Evolutionary conservation across 2,888 invertebrate genomes (phyloP).

Genomic region (Sepiola atlantica): DNA sequence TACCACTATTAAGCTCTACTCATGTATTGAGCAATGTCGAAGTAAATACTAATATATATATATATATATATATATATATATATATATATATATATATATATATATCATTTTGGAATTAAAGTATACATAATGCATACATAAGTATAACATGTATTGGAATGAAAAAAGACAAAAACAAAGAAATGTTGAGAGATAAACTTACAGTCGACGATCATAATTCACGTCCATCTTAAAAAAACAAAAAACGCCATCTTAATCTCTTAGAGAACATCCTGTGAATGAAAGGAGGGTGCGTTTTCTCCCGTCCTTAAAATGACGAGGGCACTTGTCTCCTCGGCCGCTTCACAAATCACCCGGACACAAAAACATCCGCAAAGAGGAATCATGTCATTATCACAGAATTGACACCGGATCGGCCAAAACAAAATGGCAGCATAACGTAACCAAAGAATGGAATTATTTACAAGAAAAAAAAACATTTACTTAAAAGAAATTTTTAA

Average conservation of each 20-base stretch:
- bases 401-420: background rate
- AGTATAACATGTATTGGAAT: no score
- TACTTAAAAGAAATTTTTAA: no score
- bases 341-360: background rate
- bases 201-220: background rate
- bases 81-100: background rate
- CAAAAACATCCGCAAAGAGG: constrained; percentile 5
- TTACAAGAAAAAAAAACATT: background rate
- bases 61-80: constrained; percentile 32
- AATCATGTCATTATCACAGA: background rate
- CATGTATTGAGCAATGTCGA: background rate
- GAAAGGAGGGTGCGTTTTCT: background rate
- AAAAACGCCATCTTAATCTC: background rate
- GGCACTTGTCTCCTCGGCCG: background rate
- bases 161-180: background rate
- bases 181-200: background rate
- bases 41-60: background rate
- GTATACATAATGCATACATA: background rate
- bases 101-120: no score
- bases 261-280: background rate
- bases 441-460: background rate
- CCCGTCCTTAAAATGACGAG: background rate
- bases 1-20: background rate
- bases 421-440: background rate
- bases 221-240: background rate